These are phyloP conservation scores for Corbicula japonica DNA, from an alignment of 2,888 invertebrate genomes.

Conservation along the genomic window DNA sequence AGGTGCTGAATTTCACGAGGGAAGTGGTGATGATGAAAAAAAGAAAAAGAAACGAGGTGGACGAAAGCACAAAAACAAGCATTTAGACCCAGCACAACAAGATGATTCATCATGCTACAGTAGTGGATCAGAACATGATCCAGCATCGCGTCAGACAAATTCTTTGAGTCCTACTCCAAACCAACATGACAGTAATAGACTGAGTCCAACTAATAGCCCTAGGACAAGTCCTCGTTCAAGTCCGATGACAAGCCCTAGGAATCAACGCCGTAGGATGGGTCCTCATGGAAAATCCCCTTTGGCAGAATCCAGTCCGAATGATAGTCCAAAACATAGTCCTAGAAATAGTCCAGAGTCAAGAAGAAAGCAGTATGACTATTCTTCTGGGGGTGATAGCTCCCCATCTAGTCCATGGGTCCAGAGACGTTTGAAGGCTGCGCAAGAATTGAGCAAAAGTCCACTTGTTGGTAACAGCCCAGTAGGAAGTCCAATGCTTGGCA, in stretches of 20 bases:
- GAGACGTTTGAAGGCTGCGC: constrained; percentile 87
- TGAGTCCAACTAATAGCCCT: constrained; percentile 80
- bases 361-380: constrained; percentile 75
- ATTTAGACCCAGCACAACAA: constrained; percentile 77
- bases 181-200: constrained; percentile 68
- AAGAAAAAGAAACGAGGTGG: constrained; percentile 78
- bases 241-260: constrained; percentile 78
- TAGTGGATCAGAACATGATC: constrained; percentile 85
- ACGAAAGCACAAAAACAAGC: constrained; percentile 77
- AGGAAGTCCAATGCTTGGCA: constrained; percentile 77
- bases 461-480: constrained; percentile 75
- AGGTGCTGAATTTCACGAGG: constrained; percentile 67
- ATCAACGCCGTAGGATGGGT: constrained; percentile 69
- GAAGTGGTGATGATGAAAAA: constrained; percentile 75
- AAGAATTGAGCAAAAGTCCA: constrained; percentile 79
- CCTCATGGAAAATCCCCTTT: constrained; percentile 81
- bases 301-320: constrained; percentile 71
- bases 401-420: constrained; percentile 87
- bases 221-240: constrained; percentile 79
- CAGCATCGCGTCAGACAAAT: constrained; percentile 73
- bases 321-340: constrained; percentile 79
- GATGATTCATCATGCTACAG: constrained; percentile 82
- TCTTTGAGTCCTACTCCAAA: constrained; percentile 64
- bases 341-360: constrained; percentile 82
- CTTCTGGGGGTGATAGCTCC: constrained; percentile 87